Evolutionary conservation across 2,797 vertebrate species (phyloP), one percentile per base, ranked within the genome.

Genomic region (Sebastes jordani): DNA sequence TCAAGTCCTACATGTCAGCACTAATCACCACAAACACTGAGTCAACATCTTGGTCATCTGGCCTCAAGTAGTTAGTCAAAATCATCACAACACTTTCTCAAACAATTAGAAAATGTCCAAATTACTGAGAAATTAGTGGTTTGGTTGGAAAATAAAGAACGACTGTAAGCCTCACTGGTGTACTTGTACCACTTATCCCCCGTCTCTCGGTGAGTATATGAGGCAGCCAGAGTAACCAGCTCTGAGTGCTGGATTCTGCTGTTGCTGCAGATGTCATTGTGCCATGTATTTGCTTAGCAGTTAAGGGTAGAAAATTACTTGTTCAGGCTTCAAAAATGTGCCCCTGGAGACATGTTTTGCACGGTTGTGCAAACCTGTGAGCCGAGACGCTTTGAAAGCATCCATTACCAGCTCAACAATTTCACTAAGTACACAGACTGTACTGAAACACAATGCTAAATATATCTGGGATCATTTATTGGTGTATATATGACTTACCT

Each of bases 401-500:
- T 61, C 32, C 18, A 20, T 13, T 70, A 77, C n/a, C 49, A 76
- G 32, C 55, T 69, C 25, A 10, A 64, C 22, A 20, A 11, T n/a
- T 42, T 75, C 49, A 71, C 13, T 10, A n/a, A 76, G 18, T 32
- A 52, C 60, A 62, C 52, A 13, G 10, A 52, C 20, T 22, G 56
- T 6, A 18, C 2, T 58, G 22, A 62, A 66, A 78, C 5, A 13
- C 14, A 66, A 34, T 0, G 3, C 10, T 25, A 3, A 29, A 67
- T 2, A 36, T 5, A 29, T 25, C 9, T 14, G 10, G 1, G 34
- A n/a, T 0, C 3, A 27, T 20, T 22, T 18, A 38, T 0, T 25
- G 36, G 8, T 2, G 7, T 27, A 0, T 10, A 2, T 3, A 2
- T 4, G 5, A 49, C 95, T 95, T 86, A 99, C 98, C 97, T 98